phyloP scores from a whole-genome alignment of 2,113 vertebrate species.

The Eulemur macaco region DNA sequence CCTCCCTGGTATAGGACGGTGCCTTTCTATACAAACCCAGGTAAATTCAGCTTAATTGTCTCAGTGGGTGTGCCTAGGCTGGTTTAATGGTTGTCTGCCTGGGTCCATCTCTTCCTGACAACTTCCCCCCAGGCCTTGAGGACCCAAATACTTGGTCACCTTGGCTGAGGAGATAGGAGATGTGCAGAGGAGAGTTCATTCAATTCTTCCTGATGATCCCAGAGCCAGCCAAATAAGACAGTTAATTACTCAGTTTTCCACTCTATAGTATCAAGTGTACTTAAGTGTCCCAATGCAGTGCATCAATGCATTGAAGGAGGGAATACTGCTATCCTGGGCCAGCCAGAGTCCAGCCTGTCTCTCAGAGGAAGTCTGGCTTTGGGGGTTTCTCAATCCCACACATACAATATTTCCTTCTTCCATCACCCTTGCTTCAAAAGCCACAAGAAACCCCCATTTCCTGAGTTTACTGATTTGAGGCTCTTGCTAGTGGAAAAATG shows the following conservation, averaged over 20 bases:
- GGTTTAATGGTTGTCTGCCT: background rate
- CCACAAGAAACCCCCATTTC: background rate
- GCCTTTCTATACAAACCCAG: background rate
- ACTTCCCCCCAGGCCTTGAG: background rate
- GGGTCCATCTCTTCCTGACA: background rate
- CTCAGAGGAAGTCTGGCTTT: background rate
- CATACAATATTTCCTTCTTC: background rate
- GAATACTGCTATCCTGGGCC: background rate
- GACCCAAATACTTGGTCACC: background rate
- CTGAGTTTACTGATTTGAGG: slow-evolving; percentile 15
- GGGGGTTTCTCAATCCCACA: background rate
- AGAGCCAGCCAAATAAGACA: background rate
- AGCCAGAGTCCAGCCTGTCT: background rate
- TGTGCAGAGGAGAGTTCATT: background rate
- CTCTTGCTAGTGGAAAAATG: background rate
- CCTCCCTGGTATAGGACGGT: background rate
- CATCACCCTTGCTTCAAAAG: background rate
- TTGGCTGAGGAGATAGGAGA: background rate
- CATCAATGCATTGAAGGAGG: background rate
- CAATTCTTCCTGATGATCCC: background rate
- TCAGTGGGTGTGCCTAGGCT: background rate
- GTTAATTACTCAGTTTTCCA: background rate
- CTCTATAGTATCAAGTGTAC: background rate
- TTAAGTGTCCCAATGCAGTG: background rate
- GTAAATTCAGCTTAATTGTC: background rate